phyloP scores from a whole-genome alignment of 2,888 invertebrate species.

The Sminthurinus aureus region DNA sequence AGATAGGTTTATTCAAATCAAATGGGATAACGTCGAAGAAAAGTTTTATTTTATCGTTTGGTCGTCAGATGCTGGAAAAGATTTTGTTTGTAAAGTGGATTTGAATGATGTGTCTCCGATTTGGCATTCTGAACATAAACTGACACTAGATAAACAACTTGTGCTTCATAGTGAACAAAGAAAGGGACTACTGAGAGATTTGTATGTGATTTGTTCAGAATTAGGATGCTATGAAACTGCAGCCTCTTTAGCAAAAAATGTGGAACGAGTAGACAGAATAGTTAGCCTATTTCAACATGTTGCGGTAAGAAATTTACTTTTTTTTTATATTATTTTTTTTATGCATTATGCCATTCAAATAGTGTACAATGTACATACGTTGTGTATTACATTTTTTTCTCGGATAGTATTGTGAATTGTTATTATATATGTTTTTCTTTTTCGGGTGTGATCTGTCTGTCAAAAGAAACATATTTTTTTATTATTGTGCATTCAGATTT shows the following conservation, averaged over 20 bases:
- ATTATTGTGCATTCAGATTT: too few species aligned
- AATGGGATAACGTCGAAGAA: constrained; percentile 58
- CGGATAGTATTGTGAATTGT: too few species aligned
- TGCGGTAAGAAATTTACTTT: constrained; percentile 52
- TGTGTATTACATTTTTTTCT: too few species aligned
- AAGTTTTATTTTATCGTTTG: constrained; percentile 57
- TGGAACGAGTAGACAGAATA: constrained; percentile 53
- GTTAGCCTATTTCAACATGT: constrained; percentile 57
- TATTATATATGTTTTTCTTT: not conserved
- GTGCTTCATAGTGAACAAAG: constrained; percentile 54
- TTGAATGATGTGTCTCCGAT: constrained; percentile 53
- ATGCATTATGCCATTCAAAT: not conserved
- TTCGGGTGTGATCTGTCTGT: not conserved
- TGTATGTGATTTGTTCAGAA: constrained; percentile 57
- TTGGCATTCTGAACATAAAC: constrained; percentile 55
- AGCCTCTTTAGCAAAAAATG: constrained; percentile 55
- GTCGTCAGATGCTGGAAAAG: constrained; percentile 54
- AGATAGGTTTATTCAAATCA: constrained; percentile 56
- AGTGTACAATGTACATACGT: not conserved
- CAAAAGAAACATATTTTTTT: not conserved
- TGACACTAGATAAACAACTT: constrained; percentile 50
- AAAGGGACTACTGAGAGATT: constrained; percentile 52
- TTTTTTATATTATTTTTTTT: not conserved
- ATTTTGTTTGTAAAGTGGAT: constrained; percentile 56
- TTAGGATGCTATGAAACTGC: constrained; percentile 58